phyloP scores from a whole-genome alignment of 2,888 invertebrate genomes.

The Pseudeuparius sepicola region DNA sequence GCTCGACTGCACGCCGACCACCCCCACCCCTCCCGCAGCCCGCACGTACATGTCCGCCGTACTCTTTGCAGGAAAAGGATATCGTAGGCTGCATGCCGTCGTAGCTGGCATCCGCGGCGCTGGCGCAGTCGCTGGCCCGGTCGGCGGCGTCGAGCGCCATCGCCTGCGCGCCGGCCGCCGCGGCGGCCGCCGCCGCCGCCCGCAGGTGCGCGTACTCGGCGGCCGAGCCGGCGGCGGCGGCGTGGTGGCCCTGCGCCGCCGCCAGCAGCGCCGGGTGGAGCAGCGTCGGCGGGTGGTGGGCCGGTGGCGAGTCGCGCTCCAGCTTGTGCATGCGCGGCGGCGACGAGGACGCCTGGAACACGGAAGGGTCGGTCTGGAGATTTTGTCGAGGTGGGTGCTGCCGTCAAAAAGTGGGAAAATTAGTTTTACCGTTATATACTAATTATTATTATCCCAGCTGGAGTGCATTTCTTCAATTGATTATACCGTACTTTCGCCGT shows the following conservation, averaged over 20 bases:
- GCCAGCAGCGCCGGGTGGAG: slow-evolving; percentile 78
- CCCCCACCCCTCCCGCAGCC: too few species aligned
- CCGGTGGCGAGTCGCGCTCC: slow-evolving; percentile 73
- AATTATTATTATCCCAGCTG: too few species aligned
- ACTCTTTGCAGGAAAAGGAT: slow-evolving; percentile 80
- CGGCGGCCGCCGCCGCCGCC: slow-evolving; percentile 38
- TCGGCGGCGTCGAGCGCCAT: slow-evolving; percentile 72
- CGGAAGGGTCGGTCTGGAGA: too few species aligned
- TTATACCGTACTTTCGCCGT: too few species aligned
- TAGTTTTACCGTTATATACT: too few species aligned
- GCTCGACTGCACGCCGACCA: too few species aligned
- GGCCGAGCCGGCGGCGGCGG: slow-evolving; percentile 71
- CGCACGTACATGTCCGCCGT: too few species aligned
- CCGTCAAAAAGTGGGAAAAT: too few species aligned
- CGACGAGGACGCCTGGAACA: slow-evolving; percentile 40
- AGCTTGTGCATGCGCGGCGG: slow-evolving; percentile 60
- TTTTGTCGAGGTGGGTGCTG: too few species aligned
- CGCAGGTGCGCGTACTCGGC: slow-evolving; percentile 70
- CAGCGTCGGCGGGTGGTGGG: slow-evolving; percentile 75
- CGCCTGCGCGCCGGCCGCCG: slow-evolving; percentile 49
- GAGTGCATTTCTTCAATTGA: too few species aligned
- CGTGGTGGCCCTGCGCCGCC: slow-evolving; percentile 70
- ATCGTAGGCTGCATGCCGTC: slow-evolving; percentile 92
- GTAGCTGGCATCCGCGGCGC: slow-evolving; percentile 82
- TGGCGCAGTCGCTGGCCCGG: slow-evolving; percentile 82